phyloP scores from a whole-genome alignment of 2,113 vertebrate genomes.

The Ondatra zibethicus region DNA sequence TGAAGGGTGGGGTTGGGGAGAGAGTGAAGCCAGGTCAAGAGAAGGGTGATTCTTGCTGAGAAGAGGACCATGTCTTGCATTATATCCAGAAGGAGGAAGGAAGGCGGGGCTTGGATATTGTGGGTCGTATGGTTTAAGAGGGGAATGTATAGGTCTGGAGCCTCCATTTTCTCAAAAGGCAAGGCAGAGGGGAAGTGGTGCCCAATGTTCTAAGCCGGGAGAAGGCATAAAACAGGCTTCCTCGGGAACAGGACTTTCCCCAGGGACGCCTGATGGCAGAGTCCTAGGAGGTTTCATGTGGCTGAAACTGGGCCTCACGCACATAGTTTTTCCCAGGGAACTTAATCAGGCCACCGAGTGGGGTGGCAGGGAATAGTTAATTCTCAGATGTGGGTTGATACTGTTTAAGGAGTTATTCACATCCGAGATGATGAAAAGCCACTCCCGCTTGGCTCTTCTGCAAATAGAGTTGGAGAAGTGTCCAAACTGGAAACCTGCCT shows the following conservation, averaged over 20 bases:
- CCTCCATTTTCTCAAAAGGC: background rate
- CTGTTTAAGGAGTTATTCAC: conserved; percentile 73
- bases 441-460: background rate
- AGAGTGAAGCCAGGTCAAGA: background rate
- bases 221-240: fast-evolving
- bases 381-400: conserved; percentile 77
- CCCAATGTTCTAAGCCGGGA: background rate
- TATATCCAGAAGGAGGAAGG: background rate
- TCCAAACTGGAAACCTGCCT: conserved; percentile 51
- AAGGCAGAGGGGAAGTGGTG: background rate
- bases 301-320: background rate
- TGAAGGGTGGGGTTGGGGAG: background rate
- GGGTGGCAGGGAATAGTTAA: background rate
- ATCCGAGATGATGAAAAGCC: conserved; percentile 75
- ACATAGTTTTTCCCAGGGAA: background rate
- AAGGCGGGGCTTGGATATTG: fast-evolving
- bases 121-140: background rate
- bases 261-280: fast-evolving
- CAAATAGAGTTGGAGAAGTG: conserved; percentile 47
- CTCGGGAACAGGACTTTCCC: background rate
- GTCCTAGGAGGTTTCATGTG: background rate
- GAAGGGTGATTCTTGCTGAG: fast-evolving
- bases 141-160: background rate
- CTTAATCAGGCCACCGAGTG: background rate
- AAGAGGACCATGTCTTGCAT: background rate